Evolutionary conservation across 2,797 vertebrate species (phyloP).

Genomic region (Myioborus miniatus): DNA sequence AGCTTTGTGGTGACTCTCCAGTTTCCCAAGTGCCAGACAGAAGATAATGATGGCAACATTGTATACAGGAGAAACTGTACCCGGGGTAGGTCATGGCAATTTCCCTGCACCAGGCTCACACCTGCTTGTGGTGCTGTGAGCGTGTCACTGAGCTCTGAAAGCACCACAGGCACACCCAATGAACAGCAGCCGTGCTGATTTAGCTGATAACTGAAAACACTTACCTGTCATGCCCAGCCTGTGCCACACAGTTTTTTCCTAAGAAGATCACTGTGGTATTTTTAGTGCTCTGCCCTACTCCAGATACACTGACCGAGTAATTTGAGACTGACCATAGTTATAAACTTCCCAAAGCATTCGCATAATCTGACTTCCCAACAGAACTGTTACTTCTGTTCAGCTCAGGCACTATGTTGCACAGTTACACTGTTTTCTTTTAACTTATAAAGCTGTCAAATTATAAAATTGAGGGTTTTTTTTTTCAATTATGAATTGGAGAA

Average conservation of each 20-base stretch:
- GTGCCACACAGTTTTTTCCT: neutral
- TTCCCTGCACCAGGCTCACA: fast-evolving
- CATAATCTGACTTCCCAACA: neutral
- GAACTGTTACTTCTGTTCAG: neutral
- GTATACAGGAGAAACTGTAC: constrained; percentile 85
- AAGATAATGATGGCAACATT: constrained; percentile 82
- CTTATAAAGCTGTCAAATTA: neutral
- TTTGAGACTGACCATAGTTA: neutral
- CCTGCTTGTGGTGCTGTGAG: neutral
- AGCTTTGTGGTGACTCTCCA: constrained; percentile 86
- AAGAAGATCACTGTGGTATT: neutral
- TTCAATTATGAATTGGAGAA: neutral
- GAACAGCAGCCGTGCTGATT: neutral
- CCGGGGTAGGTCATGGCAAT: constrained; percentile 76
- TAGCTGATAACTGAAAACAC: neutral
- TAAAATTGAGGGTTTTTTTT: neutral
- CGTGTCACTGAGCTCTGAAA: neutral
- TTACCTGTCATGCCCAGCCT: neutral
- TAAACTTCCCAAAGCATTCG: neutral
- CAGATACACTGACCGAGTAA: neutral
- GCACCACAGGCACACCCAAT: fast-evolving
- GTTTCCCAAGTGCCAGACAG: constrained; percentile 87
- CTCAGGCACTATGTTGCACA: neutral
- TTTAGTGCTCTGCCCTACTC: neutral
- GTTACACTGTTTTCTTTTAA: neutral